Evolutionary conservation across 2,888 invertebrate species (phyloP).

Genomic region (Spialia ferax): DNA sequence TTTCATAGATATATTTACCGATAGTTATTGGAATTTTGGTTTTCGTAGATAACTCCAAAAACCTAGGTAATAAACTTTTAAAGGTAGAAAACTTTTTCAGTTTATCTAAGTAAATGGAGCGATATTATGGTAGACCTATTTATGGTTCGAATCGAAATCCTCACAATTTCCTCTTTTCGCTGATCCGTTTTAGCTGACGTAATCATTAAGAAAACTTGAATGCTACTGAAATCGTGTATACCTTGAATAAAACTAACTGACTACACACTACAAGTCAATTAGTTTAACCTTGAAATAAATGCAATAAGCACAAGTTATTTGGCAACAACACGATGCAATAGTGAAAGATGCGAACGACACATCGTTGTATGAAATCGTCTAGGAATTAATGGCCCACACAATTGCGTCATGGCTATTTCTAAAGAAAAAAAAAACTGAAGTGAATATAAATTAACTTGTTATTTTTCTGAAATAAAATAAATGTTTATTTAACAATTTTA

Average conservation of each 20-base stretch:
- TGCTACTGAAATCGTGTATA: background rate
- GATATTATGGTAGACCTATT: too few species aligned
- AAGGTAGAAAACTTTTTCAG: too few species aligned
- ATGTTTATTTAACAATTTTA: too few species aligned
- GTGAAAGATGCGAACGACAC: slow-evolving; percentile 11
- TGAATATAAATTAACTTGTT: background rate
- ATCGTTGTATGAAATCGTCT: slow-evolving; percentile 9
- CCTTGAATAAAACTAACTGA: background rate
- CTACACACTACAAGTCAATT: background rate
- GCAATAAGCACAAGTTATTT: slow-evolving; percentile 13
- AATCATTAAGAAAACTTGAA: background rate
- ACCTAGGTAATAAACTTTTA: too few species aligned
- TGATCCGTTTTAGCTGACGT: background rate
- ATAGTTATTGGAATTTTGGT: too few species aligned
- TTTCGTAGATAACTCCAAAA: too few species aligned
- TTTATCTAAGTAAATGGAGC: too few species aligned
- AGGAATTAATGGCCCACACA: slow-evolving; percentile 7
- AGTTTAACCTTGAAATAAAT: slow-evolving; percentile 2
- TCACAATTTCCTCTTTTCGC: too few species aligned
- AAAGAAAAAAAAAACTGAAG: background rate
- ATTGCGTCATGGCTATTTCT: background rate
- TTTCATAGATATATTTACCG: too few species aligned
- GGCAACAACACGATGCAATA: slow-evolving; percentile 15
- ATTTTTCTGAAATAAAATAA: too few species aligned
- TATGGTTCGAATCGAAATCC: too few species aligned